phyloP scores from a whole-genome alignment of 2,888 invertebrate species.

The Tetranychus truncatus region DNA sequence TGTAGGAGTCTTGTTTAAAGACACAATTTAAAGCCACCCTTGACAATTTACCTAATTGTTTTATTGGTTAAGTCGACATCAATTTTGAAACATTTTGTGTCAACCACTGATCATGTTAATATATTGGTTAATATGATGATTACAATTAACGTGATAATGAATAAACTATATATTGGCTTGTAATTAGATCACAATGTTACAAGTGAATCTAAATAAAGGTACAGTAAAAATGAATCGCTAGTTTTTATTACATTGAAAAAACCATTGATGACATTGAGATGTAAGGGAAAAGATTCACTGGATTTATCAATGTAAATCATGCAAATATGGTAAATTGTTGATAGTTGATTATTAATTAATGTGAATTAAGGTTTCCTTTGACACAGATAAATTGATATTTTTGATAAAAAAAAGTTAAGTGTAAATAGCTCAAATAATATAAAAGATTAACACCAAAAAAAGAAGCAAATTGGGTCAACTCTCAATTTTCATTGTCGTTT shows the following conservation, averaged over 20 bases:
- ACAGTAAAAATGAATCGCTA: no score
- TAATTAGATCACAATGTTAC: background rate
- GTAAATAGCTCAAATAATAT: background rate
- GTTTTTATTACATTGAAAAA: background rate
- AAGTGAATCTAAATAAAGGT: background rate
- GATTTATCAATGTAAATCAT: no score
- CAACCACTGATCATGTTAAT: background rate
- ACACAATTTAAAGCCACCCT: no score
- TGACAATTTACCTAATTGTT: no score
- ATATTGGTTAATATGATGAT: background rate
- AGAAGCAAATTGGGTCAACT: background rate
- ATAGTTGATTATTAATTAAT: no score
- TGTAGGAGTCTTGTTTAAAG: background rate
- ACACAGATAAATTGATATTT: background rate
- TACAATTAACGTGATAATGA: background rate
- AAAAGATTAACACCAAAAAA: background rate
- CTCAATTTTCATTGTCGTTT: background rate
- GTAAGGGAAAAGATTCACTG: background rate
- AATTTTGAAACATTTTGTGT: no score
- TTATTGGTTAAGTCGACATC: no score
- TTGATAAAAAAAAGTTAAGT: background rate
- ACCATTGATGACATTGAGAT: background rate
- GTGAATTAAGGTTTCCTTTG: background rate
- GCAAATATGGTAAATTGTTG: no score
- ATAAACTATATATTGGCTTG: background rate